These are phyloP conservation scores for Rhineura floridana DNA, from an alignment of 2,113 vertebrate genomes.

Conservation along the genomic window DNA sequence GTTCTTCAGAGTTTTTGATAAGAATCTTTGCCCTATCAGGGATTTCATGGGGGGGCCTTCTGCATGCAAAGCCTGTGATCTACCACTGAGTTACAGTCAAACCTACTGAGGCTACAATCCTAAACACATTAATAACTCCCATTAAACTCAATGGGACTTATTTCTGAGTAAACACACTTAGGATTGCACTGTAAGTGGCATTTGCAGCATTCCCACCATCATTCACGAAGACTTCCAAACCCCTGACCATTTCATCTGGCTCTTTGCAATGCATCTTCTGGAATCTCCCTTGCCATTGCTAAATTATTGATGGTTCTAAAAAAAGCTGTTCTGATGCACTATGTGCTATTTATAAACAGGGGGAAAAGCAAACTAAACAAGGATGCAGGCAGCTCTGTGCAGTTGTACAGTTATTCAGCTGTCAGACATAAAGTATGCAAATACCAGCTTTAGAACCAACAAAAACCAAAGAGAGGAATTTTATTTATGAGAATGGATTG, in stretches of 20 bases:
- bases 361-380: slow-evolving; percentile 42
- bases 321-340: slow-evolving; percentile 47
- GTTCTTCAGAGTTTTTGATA: neutral
- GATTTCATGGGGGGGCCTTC: neutral
- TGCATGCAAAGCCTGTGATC: neutral
- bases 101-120: neutral
- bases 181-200: slow-evolving; percentile 11
- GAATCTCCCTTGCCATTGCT: slow-evolving; percentile 46
- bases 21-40: neutral
- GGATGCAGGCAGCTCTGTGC: slow-evolving; percentile 13
- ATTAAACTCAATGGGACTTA: neutral
- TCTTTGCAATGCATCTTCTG: slow-evolving; percentile 17
- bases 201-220: slow-evolving; percentile 7
- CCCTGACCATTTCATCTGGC: neutral
- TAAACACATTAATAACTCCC: neutral
- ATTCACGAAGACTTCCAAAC: accelerated
- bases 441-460: slow-evolving; percentile 36
- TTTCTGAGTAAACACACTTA: neutral
- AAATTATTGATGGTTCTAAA: slow-evolving; percentile 63
- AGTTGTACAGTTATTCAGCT: slow-evolving; percentile 21
- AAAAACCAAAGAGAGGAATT: slow-evolving; percentile 25
- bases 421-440: slow-evolving; percentile 26
- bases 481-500: slow-evolving; percentile 13
- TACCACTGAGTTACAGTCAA: neutral
- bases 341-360: slow-evolving; percentile 39